A percentile compares a stretch with the other conserved stretches of the same genome.
phyloP scores from a whole-genome alignment of 2,888 invertebrate species.

The Strigamia crassipes region DNA sequence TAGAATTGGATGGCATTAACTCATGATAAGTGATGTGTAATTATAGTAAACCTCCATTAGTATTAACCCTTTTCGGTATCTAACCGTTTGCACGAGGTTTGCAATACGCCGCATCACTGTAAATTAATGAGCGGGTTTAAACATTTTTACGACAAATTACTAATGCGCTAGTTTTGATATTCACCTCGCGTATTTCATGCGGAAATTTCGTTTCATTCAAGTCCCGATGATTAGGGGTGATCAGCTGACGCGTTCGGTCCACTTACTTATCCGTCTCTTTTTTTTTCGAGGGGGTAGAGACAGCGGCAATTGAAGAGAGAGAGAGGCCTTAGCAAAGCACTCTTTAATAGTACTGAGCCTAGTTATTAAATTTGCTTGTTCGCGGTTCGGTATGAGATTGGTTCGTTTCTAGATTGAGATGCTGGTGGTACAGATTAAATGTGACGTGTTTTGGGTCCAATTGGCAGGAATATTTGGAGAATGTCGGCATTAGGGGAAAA shows the following conservation, averaged over 20 bases:
- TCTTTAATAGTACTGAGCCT: conserved; percentile 19
- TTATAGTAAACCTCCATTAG: conserved; percentile 40
- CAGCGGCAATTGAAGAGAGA: conserved; percentile 19
- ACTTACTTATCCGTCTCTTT: background rate
- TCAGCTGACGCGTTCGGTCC: conserved; percentile 8
- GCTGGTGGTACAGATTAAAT: background rate
- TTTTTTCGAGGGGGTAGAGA: background rate
- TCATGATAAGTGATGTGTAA: conserved; percentile 38
- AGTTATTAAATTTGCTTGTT: conserved; percentile 33
- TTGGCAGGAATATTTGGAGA: background rate
- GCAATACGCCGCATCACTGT: background rate
- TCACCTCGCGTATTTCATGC: background rate
- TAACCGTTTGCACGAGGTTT: conserved; percentile 19
- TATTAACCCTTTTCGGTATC: conserved; percentile 28
- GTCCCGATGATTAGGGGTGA: background rate
- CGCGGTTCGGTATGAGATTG: background rate
- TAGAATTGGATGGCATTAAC: conserved; percentile 32
- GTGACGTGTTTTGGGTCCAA: background rate
- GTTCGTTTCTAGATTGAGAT: background rate
- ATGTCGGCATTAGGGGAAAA: background rate
- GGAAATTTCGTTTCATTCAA: conserved; percentile 2
- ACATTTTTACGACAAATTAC: conserved; percentile 24
- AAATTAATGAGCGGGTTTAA: conserved; percentile 7
- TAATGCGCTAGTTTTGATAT: background rate
- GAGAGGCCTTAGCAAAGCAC: conserved; percentile 38